A percentile compares a stretch with the other conserved stretches of the same genome.
Conservation (phyloP, 2,113 vertebrate genomes). For the Brachypteracias leptosomus region DNA sequence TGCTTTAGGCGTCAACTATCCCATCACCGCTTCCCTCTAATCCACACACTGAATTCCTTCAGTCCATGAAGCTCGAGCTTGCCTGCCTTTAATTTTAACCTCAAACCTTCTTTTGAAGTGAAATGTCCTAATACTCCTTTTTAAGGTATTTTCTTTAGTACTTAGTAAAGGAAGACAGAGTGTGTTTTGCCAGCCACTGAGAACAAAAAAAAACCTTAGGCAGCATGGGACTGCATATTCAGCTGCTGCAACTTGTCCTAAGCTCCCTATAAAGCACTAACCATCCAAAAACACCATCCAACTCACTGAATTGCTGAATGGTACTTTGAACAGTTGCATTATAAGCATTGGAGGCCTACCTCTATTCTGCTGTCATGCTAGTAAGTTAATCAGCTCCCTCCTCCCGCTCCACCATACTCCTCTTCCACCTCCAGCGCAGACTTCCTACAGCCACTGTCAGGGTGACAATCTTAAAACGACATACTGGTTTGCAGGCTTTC, state of each 20-base stretch:
- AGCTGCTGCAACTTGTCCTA: neutral
- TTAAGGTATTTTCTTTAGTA: neutral
- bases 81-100: neutral
- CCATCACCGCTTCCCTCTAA: neutral
- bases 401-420: neutral
- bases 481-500: neutral
- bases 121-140: neutral
- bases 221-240: neutral
- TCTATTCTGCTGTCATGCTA: neutral
- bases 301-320: neutral
- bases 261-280: neutral
- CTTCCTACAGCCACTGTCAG: neutral
- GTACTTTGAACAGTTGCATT: neutral
- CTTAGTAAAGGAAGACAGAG: neutral
- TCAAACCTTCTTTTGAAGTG: neutral
- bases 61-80: neutral
- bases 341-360: neutral
- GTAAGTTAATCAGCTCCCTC: neutral
- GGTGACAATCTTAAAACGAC: neutral
- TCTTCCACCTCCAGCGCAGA: neutral
- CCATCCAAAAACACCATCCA: neutral
- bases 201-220: neutral
- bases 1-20: neutral
- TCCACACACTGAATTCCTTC: neutral
- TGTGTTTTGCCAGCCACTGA: neutral